These are phyloP conservation scores for Heterotilapia buettikoferi DNA, from an alignment of 2,113 vertebrate species.

Conservation along the genomic window DNA sequence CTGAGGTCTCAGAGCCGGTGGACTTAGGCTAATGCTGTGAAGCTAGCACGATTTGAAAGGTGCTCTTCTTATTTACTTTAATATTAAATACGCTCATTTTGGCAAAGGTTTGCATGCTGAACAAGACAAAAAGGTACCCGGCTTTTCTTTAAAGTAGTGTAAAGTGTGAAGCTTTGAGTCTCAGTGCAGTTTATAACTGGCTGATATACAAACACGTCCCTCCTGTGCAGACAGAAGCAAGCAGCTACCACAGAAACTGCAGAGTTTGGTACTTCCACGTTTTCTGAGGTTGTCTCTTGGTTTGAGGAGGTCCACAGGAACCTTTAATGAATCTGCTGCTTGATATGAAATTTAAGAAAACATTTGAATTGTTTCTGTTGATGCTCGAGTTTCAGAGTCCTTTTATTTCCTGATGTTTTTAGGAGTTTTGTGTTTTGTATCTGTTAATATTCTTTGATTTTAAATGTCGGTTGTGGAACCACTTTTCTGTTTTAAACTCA, in stretches of 20 bases:
- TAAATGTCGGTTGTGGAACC: accelerated
- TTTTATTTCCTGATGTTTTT: neutral
- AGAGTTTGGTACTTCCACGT: neutral
- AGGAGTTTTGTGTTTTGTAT: neutral
- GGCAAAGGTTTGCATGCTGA: neutral
- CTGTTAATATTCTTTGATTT: neutral
- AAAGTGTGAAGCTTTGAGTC: neutral
- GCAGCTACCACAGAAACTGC: neutral
- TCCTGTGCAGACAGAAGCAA: neutral
- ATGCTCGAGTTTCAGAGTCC: neutral
- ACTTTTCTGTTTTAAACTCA: neutral
- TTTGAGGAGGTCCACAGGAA: neutral
- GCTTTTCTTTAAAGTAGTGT: neutral
- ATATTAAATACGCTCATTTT: neutral
- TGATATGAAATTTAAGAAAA: neutral
- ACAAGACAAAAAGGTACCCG: neutral
- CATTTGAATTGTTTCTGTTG: neutral
- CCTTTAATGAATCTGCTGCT: neutral
- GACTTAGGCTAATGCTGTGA: neutral
- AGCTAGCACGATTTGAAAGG: neutral
- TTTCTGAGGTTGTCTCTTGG: accelerated
- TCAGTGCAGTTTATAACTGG: neutral
- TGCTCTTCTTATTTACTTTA: neutral
- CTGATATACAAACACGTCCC: accelerated
- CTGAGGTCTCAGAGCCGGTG: neutral